Evolutionary conservation across 2,113 vertebrate species (phyloP), one percentile per base, ranked within the genome.

Genomic region (Coryphaenoides rupestris): DNA sequence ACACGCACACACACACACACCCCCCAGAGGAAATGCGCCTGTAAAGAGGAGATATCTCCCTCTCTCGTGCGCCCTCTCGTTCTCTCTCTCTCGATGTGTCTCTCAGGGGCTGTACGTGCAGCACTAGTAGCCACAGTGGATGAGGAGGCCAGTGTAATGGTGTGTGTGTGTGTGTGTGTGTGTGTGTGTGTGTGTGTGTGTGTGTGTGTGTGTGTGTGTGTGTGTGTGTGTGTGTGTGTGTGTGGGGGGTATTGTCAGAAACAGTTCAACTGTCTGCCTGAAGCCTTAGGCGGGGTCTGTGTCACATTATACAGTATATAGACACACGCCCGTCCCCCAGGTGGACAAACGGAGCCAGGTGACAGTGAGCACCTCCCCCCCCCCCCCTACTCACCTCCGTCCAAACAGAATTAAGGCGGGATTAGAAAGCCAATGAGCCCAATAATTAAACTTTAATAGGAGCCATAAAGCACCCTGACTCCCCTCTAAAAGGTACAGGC

Each of bases 391-490:
- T n/a, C n/a, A n/a, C 66, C 61, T 21, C 60, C 68, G 61, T 59
- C 50, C 70, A 87, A 84, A 82, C 77, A 84, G 75, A 87, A 84
- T 85, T 79, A 85, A 79, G 68, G 63, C 75, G 77, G 75, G 84
- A 84, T 87, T 85, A 85, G 86, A 83, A 87, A 83, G 75, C 77
- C 79, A 88, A 87, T 86, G 85, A 86, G 72, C 79, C 86, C 57
- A 74, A 83, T 89, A 89, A 90, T 88, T 86, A 85, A 86, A 88
- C 76, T 86, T 79, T 85, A 89, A 89, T 83, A 72, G 71, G 63
- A 60, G 68, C 76, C 70, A 83, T 88, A 87, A 88, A 87, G 78
- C 62, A 83, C 58, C 62, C 58, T 61, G 71, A 77, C 69, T 72
- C 65, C 69, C 71, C 13, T 77, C 63, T 79, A 77, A 82, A 85